These are phyloP conservation scores for Pachliopta kotzebuea DNA, from an alignment of 2,888 invertebrate genomes.

Conservation along the genomic window DNA sequence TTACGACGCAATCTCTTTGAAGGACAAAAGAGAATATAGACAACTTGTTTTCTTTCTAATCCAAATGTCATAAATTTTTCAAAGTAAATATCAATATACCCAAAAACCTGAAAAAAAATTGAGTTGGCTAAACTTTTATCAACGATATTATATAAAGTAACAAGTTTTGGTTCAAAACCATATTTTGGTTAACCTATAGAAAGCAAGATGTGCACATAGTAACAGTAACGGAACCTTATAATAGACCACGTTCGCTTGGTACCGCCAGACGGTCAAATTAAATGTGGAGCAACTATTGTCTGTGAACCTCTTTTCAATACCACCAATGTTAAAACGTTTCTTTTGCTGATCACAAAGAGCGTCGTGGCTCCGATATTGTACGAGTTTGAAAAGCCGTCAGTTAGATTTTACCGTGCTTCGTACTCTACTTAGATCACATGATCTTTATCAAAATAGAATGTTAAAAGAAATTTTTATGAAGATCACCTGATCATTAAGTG, in stretches of 20 bases:
- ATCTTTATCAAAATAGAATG: conserved; percentile 11
- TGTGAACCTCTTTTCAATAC: conserved; percentile 19
- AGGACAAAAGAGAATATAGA: no score
- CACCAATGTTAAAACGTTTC: conserved; percentile 15
- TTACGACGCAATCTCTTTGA: no score
- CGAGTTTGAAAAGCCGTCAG: conserved; percentile 9
- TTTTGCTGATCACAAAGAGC: conserved; percentile 14
- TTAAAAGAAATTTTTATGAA: conserved; percentile 7
- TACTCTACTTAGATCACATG: conserved; percentile 13
- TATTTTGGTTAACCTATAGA: neutral
- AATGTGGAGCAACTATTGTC: conserved; percentile 28
- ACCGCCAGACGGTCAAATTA: conserved; percentile 22
- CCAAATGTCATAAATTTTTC: no score
- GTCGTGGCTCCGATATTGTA: conserved; percentile 4
- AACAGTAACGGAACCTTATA: conserved; percentile 24
- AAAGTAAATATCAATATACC: neutral
- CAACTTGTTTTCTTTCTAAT: no score
- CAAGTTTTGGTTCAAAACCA: neutral
- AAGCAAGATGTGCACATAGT: conserved; percentile 2
- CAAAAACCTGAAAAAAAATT: neutral
- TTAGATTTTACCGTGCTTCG: conserved; percentile 11
- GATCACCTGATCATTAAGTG: conserved; percentile 7
- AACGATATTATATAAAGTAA: neutral
- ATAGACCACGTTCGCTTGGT: conserved; percentile 16
- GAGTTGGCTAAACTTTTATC: neutral